Base-by-base conservation (phyloP, 2,113 vertebrate genomes). In the Psammodynastes pulverulentus region DNA sequence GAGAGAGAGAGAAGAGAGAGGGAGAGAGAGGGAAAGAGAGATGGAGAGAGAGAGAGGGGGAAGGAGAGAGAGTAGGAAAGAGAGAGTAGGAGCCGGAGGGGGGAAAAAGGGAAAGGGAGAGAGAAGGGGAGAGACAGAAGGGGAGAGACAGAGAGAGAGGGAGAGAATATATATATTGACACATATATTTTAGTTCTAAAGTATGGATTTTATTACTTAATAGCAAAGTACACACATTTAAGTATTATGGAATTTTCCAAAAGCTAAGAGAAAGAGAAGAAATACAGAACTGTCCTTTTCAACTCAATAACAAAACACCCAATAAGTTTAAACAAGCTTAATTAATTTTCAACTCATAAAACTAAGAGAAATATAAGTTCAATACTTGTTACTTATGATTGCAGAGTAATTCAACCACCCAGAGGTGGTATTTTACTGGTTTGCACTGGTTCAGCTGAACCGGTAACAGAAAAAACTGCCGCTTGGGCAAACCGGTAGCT, bases 371-470 rank as follows among this genome's bases (percentile, higher is more conserved):
- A 89, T 29, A 93, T 93, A 29, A 92, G 85, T 96, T 93, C 48
- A 93, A 89, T 96, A 94, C 92, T 0, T 91, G 56, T 52, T 94
- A 29, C 92, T 96, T 95, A 90, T 93, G 39, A 79, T 92, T 62
- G 91, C 2, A 85, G 92, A 95, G 58, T 26, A 51, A 90, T 48
- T 88, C n/a, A 92, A 52, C 87, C 29, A 93, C 86, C 48, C 79
- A 49, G n/a, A n/a, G n/a, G n/a, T n/a, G n/a, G n/a, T n/a, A n/a
- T n/a, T n/a, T n/a, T n/a, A n/a, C n/a, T n/a, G n/a, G n/a, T n/a
- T n/a, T n/a, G n/a, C n/a, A n/a, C n/a, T n/a, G n/a, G n/a, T n/a
- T n/a, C n/a, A n/a, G n/a, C n/a, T n/a, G n/a, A n/a, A n/a, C n/a
- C n/a, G n/a, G n/a, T n/a, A n/a, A n/a, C n/a, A n/a, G n/a, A n/a